Percentiles rank a stretch among this genome's conserved stretches.
These are phyloP conservation scores for Coregonus clupeaformis DNA, from an alignment of 2,113 vertebrate genomes.

Conservation along the genomic window DNA sequence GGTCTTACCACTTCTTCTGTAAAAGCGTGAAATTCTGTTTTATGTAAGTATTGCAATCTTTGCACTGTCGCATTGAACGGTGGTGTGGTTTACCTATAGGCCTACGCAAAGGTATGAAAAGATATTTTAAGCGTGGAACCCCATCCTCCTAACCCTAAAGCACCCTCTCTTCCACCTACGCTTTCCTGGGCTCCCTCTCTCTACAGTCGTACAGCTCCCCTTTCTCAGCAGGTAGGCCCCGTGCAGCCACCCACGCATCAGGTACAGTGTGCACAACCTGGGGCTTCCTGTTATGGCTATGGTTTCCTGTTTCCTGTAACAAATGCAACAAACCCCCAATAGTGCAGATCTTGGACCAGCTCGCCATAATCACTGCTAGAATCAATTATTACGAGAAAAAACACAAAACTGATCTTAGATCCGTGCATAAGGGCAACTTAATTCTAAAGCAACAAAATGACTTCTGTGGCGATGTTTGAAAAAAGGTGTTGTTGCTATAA, in stretches of 20 bases:
- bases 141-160: conserved; percentile 62
- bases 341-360: conserved; percentile 37
- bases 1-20: conserved; percentile 44
- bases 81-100: conserved; percentile 5
- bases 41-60: conserved; percentile 54
- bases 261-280: conserved; percentile 72
- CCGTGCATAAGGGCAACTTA: too few species aligned
- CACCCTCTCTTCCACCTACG: conserved; percentile 60
- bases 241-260: conserved; percentile 70
- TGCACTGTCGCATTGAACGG: conserved; percentile 22
- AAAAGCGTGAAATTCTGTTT: conserved; percentile 42
- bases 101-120: conserved; percentile 7
- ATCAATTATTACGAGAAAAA: not conserved
- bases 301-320: conserved; percentile 75
- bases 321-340: conserved; percentile 40
- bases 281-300: conserved; percentile 77
- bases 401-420: too few species aligned
- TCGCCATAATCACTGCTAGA: too few species aligned
- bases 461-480: too few species aligned
- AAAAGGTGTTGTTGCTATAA: too few species aligned
- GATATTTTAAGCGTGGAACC: conserved; percentile 68
- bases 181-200: conserved; percentile 55
- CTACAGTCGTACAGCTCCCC: conserved; percentile 34
- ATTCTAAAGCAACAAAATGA: too few species aligned
- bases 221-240: conserved; percentile 68